These are phyloP conservation scores for Drosophila willistoni DNA, from an alignment of 1,140 invertebrate species.

Conservation along the genomic window DNA sequence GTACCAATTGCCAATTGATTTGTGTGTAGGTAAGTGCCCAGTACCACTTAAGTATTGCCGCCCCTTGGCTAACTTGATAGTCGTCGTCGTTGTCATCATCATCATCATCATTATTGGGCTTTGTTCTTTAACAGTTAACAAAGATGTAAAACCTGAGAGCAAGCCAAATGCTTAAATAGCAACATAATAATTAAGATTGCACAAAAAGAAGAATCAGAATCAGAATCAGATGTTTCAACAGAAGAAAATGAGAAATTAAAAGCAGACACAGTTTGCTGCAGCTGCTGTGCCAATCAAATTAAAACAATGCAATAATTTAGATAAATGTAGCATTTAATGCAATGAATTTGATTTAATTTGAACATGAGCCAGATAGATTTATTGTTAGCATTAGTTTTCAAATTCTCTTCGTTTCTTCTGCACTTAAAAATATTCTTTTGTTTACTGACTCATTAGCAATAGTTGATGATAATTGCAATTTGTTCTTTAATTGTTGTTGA, in stretches of 20 bases:
- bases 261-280: conserved; percentile 38
- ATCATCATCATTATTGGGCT: neutral
- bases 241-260: neutral
- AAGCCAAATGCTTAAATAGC: conserved; percentile 40
- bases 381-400: conserved; percentile 43
- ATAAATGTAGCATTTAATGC: conserved; percentile 64
- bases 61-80: neutral
- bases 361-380: conserved; percentile 58
- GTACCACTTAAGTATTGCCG: conserved; percentile 3
- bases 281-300: conserved; percentile 67
- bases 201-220: neutral
- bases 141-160: conserved; percentile 14
- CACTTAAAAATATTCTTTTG: conserved; percentile 36
- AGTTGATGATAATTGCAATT: conserved; percentile 62
- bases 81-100: too few species aligned
- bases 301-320: conserved; percentile 54
- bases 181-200: conserved; percentile 52
- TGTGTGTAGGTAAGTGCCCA: conserved; percentile 1
- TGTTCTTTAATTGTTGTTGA: conserved; percentile 52
- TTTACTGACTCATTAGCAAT: conserved; percentile 66
- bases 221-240: neutral
- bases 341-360: conserved; percentile 64
- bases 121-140: conserved; percentile 1
- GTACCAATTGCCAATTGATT: conserved; percentile 2
- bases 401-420: conserved; percentile 13